These are phyloP conservation scores for Xiphias gladius DNA, from an alignment of 2,113 vertebrate species.

Conservation along the genomic window DNA sequence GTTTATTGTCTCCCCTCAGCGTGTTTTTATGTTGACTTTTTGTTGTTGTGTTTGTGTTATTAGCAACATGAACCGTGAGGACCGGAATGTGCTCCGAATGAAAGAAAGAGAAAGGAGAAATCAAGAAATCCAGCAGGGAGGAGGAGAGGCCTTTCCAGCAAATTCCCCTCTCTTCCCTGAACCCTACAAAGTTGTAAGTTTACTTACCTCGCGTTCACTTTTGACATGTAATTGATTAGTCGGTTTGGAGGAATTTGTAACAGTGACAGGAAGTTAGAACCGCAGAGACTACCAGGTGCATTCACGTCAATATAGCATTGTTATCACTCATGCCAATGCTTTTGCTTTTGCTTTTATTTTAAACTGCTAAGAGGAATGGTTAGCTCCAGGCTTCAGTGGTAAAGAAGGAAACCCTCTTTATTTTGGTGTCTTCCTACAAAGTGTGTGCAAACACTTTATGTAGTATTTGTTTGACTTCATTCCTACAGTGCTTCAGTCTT, in stretches of 20 bases:
- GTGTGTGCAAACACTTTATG: not conserved
- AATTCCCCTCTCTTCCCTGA: constrained; percentile 98
- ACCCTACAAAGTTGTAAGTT: constrained; percentile 98
- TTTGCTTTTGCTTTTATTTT: not conserved
- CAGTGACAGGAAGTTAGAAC: constrained; percentile 34
- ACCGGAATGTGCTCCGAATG: constrained; percentile 99
- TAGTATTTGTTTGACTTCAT: not conserved
- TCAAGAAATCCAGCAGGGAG: constrained; percentile 92
- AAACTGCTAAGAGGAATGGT: constrained; percentile 16
- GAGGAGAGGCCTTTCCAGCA: constrained; percentile 96
- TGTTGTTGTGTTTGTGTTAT: constrained; percentile 80
- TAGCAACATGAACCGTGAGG: constrained; percentile 99
- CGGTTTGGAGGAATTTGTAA: constrained; percentile 32
- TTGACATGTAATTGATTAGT: constrained; percentile 37
- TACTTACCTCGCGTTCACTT: constrained; percentile 40
- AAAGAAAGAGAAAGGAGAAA: constrained; percentile 91
- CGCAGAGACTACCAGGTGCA: not conserved
- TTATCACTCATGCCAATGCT: not conserved
- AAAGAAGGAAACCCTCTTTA: not conserved
- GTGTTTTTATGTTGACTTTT: constrained; percentile 55
- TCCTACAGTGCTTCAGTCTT: not conserved
- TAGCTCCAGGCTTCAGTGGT: not conserved
- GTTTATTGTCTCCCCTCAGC: constrained; percentile 29
- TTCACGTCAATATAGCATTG: constrained; percentile 1
- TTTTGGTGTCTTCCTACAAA: not conserved